Conservation (phyloP, 1,140 invertebrate genomes). For the Drosophila saltans region DNA sequence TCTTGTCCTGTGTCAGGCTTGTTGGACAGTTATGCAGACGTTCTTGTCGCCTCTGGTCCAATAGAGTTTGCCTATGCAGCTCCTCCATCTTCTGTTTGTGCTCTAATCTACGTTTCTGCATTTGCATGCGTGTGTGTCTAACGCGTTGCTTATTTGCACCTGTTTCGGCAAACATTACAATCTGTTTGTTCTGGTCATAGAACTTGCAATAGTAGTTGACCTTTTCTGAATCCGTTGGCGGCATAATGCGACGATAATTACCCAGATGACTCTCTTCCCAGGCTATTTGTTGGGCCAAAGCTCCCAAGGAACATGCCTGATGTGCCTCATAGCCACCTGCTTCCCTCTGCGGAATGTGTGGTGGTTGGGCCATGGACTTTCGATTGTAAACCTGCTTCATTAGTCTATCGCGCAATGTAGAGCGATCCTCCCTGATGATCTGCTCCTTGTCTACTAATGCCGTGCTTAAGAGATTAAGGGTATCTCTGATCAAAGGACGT, state of each 20-base stretch:
- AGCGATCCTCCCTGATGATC: conserved; percentile 88
- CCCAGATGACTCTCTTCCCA: conserved; percentile 92
- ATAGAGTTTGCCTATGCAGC: background rate
- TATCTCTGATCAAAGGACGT: conserved; percentile 90
- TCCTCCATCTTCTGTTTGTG: conserved; percentile 17
- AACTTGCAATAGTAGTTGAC: conserved; percentile 77
- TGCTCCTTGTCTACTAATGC: conserved; percentile 90
- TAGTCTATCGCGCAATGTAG: conserved; percentile 35
- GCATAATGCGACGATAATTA: conserved; percentile 85
- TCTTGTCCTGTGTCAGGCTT: background rate
- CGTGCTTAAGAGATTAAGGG: conserved; percentile 92
- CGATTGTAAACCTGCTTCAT: conserved; percentile 39
- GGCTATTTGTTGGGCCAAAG: conserved; percentile 87
- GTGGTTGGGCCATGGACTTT: conserved; percentile 85
- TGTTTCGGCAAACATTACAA: conserved; percentile 88
- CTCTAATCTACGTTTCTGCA: conserved; percentile 18
- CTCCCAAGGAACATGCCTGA: conserved; percentile 65
- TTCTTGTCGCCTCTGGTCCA: background rate
- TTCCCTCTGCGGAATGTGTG: background rate
- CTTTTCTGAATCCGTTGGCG: conserved; percentile 52
- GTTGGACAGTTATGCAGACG: background rate
- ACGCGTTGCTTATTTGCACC: conserved; percentile 84
- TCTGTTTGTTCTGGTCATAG: conserved; percentile 87
- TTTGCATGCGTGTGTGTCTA: conserved; percentile 20
- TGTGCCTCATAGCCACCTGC: conserved; percentile 1